Percentiles rank a stretch among this genome's conserved stretches.
phyloP scores from a whole-genome alignment of 2,113 vertebrate genomes.

The Emydocephalus ijimae region DNA sequence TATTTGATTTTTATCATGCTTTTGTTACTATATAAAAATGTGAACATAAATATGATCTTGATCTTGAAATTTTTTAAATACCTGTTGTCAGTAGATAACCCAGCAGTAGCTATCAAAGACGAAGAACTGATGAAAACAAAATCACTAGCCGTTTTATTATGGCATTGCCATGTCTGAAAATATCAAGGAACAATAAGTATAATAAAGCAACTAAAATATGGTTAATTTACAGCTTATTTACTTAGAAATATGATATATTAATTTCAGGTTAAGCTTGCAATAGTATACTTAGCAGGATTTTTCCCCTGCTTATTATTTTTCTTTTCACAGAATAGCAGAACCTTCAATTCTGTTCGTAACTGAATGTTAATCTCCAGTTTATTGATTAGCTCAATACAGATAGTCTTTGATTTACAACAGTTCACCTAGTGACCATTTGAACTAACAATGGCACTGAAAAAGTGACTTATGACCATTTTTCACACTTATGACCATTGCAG shows the following conservation, averaged over 20 bases:
- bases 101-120: conserved; percentile 93
- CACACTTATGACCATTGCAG: no score
- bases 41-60: not conserved
- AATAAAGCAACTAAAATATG: not conserved
- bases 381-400: not conserved
- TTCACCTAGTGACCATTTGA: no score
- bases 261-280: not conserved
- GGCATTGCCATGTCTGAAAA: conserved; percentile 92
- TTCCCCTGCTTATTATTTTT: not conserved
- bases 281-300: not conserved
- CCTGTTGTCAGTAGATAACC: conserved; percentile 94
- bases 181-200: conserved; percentile 13
- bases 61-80: conserved; percentile 50
- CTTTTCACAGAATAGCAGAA: not conserved
- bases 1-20: not conserved
- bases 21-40: not conserved
- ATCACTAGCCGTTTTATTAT: conserved; percentile 95
- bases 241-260: not conserved
- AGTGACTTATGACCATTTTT: no score
- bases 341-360: not conserved
- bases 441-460: no score
- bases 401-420: no score
- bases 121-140: conserved; percentile 96
- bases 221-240: not conserved
- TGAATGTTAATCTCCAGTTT: not conserved